Evolutionary conservation across 1,140 invertebrate genomes (phyloP), one percentile per base, ranked within the genome.

Genomic region (Melanaphis sacchari): DNA sequence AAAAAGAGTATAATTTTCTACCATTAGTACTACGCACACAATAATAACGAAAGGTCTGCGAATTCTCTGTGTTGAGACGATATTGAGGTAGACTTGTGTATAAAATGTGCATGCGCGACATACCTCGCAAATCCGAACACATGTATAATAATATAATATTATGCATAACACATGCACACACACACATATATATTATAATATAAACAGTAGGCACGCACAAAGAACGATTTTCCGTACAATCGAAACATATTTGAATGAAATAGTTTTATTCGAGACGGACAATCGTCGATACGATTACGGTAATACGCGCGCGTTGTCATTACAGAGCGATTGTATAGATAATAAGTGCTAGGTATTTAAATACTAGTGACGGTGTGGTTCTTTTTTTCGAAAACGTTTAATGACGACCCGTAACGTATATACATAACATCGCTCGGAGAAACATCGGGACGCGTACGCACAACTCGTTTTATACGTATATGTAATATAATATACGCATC

Each of bases 161-260:
- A n/a, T n/a, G n/a, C 18, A 38, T 36, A 38, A 82, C 24, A 18
- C 4, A 18, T n/a, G 36, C 5, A 36, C 3, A 36, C 22, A 24
- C 36, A 24, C 76, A 22, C 18, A 38, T 38, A 22, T 66, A 66
- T 66, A 66, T 40, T 38, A 40, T 26, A 40, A 24, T 36, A 3
- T 82, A 24, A 38, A 82, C 7, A 22, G 38, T 82, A 36, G 36
- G 36, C 21, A 2, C 22, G 81, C 81, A 82, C 38, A 38, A 40
- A 82, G 81, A 82, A 82, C 38, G 81, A 40, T 82, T 82, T 82
- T 22, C 81, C 38, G 36, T 82, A 82, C 81, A 82, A 82, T 82
- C 81, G 81, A 4, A 82, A 82, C 81, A 82, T 82, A 76, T 76
- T 82, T 82, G 81, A 82, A 82, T 82, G 81, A 82, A 82, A 82